phyloP scores from a whole-genome alignment of 2,797 vertebrate species.

The Bradypodion pumilum region DNA sequence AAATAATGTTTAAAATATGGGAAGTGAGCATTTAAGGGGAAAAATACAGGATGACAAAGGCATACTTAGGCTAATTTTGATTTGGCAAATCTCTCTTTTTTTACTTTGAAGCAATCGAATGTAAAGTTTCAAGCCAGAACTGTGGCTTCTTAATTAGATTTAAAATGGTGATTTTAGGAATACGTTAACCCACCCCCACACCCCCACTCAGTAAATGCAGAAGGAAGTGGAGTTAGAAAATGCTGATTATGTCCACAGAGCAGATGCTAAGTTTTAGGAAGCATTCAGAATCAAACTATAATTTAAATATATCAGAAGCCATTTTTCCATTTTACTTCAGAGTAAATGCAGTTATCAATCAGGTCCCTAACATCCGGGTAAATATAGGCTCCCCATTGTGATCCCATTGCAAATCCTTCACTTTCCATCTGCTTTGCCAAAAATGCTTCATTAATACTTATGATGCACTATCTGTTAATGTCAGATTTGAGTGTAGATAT shows the following conservation, averaged over 20 bases:
- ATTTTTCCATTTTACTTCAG: not conserved
- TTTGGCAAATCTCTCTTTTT: not conserved
- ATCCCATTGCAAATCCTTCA: not conserved
- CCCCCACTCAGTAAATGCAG: not conserved
- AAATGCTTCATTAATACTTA: no score
- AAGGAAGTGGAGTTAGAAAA: not conserved
- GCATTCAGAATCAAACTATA: not conserved
- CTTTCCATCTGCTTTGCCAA: not conserved
- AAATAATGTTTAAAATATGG: not conserved
- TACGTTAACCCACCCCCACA: not conserved
- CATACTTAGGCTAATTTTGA: not conserved
- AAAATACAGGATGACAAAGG: not conserved
- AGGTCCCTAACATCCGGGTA: not conserved
- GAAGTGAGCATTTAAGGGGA: not conserved
- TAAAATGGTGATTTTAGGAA: not conserved
- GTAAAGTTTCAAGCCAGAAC: not conserved
- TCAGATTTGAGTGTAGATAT: not conserved
- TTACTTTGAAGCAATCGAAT: not conserved
- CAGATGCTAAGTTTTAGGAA: not conserved
- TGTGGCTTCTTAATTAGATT: slow-evolving; percentile 5
- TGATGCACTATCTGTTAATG: not conserved
- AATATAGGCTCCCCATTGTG: not conserved
- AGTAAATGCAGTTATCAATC: not conserved
- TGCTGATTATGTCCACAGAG: not conserved
- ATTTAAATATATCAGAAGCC: not conserved